Conservation (phyloP, 2,797 vertebrate species). For the Anguilla marmorata region DNA sequence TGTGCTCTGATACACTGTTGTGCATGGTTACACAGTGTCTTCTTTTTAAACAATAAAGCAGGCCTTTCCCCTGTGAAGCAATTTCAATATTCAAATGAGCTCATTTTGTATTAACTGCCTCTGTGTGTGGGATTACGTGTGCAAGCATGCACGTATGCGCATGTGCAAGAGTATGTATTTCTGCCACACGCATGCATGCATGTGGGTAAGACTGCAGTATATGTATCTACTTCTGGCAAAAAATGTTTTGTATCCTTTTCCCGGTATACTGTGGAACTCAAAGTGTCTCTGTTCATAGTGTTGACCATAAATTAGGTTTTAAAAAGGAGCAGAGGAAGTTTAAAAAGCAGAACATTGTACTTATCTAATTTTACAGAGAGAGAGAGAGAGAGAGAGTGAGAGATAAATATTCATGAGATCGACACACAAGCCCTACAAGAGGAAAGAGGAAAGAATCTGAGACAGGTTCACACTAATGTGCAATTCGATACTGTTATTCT, state of each 20-base stretch:
- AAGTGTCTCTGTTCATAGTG: background rate
- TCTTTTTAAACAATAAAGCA: conserved; percentile 6
- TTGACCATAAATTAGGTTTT: background rate
- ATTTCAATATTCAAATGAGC: conserved; percentile 33
- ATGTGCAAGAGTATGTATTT: background rate
- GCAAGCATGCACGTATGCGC: background rate
- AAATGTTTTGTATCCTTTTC: background rate
- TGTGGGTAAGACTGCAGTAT: background rate
- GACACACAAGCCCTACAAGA: background rate
- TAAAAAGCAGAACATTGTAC: background rate
- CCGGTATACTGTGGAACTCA: background rate
- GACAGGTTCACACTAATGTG: background rate
- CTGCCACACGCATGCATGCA: background rate
- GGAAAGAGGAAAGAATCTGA: background rate
- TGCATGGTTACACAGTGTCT: background rate
- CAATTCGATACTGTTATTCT: background rate
- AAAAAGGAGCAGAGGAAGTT: background rate
- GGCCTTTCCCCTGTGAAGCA: background rate
- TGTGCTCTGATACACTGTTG: background rate
- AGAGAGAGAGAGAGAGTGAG: background rate
- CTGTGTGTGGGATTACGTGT: background rate
- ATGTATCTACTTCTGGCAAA: too few relatives aligned
- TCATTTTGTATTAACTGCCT: conserved; percentile 15
- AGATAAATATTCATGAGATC: background rate
- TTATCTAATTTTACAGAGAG: background rate